Evolutionary conservation across 64 coral and sea anemone genomes (phyloP).

Genomic region (Porites australiensis): DNA sequence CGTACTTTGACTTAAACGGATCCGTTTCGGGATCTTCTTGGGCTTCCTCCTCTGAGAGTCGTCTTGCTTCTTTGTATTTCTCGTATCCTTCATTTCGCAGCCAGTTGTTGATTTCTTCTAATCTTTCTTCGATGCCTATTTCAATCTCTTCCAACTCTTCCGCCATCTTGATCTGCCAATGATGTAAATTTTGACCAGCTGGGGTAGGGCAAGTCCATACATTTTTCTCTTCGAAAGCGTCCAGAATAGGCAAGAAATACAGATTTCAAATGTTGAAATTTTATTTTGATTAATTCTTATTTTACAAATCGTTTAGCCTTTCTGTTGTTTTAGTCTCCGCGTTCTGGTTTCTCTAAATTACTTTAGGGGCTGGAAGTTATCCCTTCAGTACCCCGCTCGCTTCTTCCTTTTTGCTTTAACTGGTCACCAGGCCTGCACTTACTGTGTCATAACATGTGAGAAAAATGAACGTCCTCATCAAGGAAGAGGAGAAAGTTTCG

Average conservation of each 20-base stretch:
- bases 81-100: constrained; percentile 89
- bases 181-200: not conserved
- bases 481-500: constrained; percentile 49
- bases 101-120: constrained; percentile 85
- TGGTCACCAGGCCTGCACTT: not conserved
- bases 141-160: constrained; percentile 73
- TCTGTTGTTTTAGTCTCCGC: not conserved
- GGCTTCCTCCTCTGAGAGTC: constrained; percentile 78
- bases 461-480: constrained; percentile 46
- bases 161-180: constrained; percentile 71
- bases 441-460: constrained; percentile 4
- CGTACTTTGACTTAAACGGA: constrained; percentile 97
- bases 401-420: not conserved
- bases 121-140: constrained; percentile 60
- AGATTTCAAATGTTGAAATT: too few species aligned
- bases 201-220: not conserved
- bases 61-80: constrained; percentile 97
- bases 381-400: not conserved
- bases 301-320: not conserved
- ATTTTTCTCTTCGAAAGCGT: not conserved
- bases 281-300: too few species aligned
- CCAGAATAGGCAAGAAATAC: too few species aligned
- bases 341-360: not conserved
- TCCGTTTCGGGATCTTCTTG: constrained; percentile 83
- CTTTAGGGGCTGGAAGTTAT: too few species aligned